A percentile compares a stretch with the other conserved stretches of the same genome.
Evolutionary conservation across 2,797 vertebrate species (phyloP).

Genomic region (Urosaurus nigricauda): DNA sequence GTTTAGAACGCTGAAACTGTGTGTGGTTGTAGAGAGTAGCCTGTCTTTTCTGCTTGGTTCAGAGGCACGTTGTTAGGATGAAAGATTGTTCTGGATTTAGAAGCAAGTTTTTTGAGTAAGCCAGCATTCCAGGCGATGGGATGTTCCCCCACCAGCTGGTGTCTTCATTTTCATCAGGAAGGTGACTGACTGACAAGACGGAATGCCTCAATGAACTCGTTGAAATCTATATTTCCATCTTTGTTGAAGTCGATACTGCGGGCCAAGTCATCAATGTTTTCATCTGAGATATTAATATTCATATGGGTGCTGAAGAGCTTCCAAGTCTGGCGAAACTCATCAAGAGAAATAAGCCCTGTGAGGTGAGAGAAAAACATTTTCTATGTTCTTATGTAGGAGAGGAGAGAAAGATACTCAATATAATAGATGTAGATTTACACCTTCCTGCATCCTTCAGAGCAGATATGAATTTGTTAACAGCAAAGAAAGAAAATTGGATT

Average conservation of each 20-base stretch:
- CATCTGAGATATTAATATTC: constrained; percentile 85
- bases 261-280: constrained; percentile 86
- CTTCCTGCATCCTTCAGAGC: background rate
- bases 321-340: constrained; percentile 94
- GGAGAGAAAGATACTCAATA: too few species aligned
- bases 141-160: too few species aligned
- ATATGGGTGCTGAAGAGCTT: constrained; percentile 92
- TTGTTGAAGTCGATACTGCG: constrained; percentile 96
- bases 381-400: background rate
- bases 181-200: constrained; percentile 84
- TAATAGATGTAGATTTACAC: background rate
- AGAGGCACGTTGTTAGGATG: constrained; percentile 10
- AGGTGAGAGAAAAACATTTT: background rate
- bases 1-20: background rate
- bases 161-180: background rate
- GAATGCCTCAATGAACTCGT: constrained; percentile 97
- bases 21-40: background rate
- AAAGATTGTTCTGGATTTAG: background rate
- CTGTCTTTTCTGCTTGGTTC: background rate
- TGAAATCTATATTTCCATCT: constrained; percentile 95
- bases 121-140: rapidly evolving
- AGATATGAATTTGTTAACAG: background rate
- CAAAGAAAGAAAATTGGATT: too few species aligned
- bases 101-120: background rate
- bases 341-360: constrained; percentile 90